These are phyloP conservation scores for Acrocephalus kingi DNA, from an alignment of 2,113 vertebrate species.

Conservation along the genomic window DNA sequence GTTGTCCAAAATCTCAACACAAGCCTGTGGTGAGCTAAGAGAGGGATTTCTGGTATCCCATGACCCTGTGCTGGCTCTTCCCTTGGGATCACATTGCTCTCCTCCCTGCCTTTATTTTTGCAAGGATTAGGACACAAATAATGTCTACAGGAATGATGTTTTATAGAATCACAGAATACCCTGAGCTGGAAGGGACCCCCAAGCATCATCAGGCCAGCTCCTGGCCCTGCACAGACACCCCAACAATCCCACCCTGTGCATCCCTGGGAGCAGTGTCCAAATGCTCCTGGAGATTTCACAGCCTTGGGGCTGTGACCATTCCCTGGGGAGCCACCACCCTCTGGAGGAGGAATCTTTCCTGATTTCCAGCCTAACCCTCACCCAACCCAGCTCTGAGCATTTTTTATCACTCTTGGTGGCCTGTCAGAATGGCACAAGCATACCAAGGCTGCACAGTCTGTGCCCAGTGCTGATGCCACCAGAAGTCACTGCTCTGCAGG, in stretches of 20 bases:
- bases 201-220: not conserved
- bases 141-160: not conserved
- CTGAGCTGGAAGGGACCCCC: not conserved
- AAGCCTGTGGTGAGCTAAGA: not conserved
- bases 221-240: not conserved
- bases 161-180: not conserved
- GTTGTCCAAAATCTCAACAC: not conserved
- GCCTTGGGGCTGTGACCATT: fast-evolving
- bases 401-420: not conserved
- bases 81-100: not conserved
- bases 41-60: not conserved
- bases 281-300: fast-evolving
- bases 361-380: not conserved
- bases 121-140: not conserved
- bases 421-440: not conserved
- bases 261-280: fast-evolving
- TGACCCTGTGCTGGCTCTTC: not conserved
- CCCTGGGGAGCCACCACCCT: not conserved
- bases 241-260: not conserved
- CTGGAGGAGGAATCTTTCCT: not conserved
- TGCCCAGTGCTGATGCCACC: not conserved
- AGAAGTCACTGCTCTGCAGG: not conserved
- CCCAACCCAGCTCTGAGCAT: not conserved
- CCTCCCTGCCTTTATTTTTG: not conserved
- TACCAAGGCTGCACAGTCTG: not conserved